A percentile compares a stretch with the other conserved stretches of the same genome.
Conservation (phyloP, 2,888 invertebrate species). For the Lysandra bellargus region DNA sequence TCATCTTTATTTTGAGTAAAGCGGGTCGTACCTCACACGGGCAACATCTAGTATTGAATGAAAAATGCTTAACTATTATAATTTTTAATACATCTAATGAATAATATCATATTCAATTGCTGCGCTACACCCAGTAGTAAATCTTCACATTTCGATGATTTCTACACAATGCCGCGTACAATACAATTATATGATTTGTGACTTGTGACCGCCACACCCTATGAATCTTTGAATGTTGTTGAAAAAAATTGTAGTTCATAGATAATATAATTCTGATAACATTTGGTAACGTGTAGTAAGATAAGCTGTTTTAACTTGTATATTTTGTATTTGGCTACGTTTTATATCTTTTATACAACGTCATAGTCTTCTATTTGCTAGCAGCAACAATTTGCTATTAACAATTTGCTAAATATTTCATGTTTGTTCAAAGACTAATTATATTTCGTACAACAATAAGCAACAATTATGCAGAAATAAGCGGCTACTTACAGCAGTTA, state of each 20-base stretch:
- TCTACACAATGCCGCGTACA: constrained; percentile 55
- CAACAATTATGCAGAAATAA: no score
- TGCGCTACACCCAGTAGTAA: constrained; percentile 48
- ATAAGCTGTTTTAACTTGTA: neutral
- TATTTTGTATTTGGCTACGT: neutral
- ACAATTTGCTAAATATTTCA: no score
- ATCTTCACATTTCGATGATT: constrained; percentile 64
- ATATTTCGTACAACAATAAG: no score
- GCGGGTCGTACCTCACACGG: no score
- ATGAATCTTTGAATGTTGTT: constrained; percentile 57
- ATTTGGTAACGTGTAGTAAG: neutral
- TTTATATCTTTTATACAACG: neutral
- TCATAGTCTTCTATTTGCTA: no score
- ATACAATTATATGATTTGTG: constrained; percentile 50
- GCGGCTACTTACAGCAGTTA: neutral
- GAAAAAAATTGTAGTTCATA: constrained; percentile 67
- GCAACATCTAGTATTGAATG: no score
- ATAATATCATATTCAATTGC: neutral
- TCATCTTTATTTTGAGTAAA: no score
- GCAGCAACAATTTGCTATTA: no score
- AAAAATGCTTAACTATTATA: neutral
- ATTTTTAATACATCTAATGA: neutral
- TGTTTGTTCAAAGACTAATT: no score
- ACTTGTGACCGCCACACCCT: constrained; percentile 64
- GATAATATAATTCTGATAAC: constrained; percentile 42